Evolutionary conservation across 2,888 invertebrate genomes (phyloP).

Genomic region (Erebia palarica): DNA sequence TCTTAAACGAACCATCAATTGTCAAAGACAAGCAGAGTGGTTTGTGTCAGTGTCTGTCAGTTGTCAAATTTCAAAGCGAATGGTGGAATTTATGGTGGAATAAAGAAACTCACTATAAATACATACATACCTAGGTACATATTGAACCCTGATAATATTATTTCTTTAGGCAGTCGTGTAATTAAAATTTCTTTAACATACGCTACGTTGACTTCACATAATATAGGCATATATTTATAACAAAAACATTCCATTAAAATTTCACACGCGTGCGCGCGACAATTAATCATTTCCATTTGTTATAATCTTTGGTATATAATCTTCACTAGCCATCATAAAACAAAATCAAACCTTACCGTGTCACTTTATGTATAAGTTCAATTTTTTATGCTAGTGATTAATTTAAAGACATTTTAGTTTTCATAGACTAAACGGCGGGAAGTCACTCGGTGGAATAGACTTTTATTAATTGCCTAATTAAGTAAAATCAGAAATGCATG

Average conservation of each 20-base stretch:
- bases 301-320: slow-evolving; percentile 17
- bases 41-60: no score
- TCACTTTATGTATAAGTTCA: not conserved
- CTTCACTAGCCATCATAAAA: slow-evolving; percentile 1
- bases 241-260: slow-evolving; percentile 22
- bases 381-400: not conserved
- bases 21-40: no score
- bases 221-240: slow-evolving; percentile 3
- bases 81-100: no score
- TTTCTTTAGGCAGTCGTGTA: no score
- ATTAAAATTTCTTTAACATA: not conserved
- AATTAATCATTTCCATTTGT: slow-evolving; percentile 27
- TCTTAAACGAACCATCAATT: no score
- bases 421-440: slow-evolving; percentile 21
- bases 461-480: slow-evolving; percentile 31
- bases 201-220: not conserved
- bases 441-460: slow-evolving; percentile 22
- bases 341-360: slow-evolving; percentile 11
- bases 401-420: slow-evolving; percentile 14
- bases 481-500: slow-evolving; percentile 23
- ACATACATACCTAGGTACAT: no score
- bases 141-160: no score
- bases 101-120: no score
- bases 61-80: no score
- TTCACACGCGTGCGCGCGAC: slow-evolving; percentile 24